Conservation (phyloP, 37 sponge, comb jelly and placozoan species). For the Beroe forskalii region DNA sequence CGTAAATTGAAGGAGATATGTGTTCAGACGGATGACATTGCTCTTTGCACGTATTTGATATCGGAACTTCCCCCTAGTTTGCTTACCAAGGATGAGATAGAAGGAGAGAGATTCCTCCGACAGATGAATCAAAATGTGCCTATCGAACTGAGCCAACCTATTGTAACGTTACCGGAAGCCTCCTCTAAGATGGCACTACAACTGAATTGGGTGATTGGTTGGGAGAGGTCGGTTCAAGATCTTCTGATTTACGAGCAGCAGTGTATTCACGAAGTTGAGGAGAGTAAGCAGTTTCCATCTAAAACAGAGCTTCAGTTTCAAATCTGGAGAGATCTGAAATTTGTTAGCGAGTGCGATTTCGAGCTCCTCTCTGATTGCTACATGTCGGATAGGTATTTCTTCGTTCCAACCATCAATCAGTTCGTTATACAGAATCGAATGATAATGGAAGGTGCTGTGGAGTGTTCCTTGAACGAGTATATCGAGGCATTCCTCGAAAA, state of each 20-base stretch:
- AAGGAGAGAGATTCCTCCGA: conserved; percentile 57
- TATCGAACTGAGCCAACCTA: background rate
- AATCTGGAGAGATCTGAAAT: conserved; percentile 11
- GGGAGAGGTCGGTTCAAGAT: background rate
- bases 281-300: background rate
- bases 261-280: background rate
- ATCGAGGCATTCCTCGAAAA: background rate
- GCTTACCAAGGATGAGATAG: conserved; percentile 27
- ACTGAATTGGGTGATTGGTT: conserved; percentile 55
- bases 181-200: background rate
- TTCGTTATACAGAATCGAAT: conserved; percentile 8
- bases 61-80: conserved; percentile 47
- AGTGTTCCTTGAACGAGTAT: conserved; percentile 38
- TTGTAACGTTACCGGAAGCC: background rate
- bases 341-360: conserved; percentile 22
- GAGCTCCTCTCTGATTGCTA: conserved; percentile 19
- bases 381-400: conserved; percentile 36
- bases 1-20: conserved; percentile 34
- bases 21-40: conserved; percentile 42
- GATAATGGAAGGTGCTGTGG: background rate
- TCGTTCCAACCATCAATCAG: conserved; percentile 19
- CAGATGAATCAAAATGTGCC: conserved; percentile 11
- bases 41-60: conserved; percentile 18
- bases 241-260: conserved; percentile 35
- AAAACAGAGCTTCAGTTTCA: conserved; percentile 10